Evolutionary conservation across 2,888 invertebrate genomes (phyloP).

Genomic region (Stictocephala bisonia): DNA sequence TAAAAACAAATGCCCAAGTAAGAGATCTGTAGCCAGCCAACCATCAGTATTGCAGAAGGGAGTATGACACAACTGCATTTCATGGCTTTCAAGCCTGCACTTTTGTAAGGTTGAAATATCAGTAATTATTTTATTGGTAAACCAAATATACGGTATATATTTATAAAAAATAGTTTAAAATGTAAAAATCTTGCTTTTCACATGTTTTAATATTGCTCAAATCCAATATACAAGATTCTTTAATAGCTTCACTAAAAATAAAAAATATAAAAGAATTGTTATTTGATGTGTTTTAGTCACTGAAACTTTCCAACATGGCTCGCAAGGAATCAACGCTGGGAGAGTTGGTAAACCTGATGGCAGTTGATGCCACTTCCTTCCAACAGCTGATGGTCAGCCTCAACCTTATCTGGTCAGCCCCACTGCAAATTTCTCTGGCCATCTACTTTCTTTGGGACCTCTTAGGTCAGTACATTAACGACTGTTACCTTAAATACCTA

Average conservation of each 20-base stretch:
- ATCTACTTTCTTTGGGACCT: slow-evolving; percentile 87
- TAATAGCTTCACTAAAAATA: background rate
- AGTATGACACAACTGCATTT: too few species aligned
- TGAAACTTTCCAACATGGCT: slow-evolving; percentile 82
- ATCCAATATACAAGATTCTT: background rate
- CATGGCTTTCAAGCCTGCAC: too few species aligned
- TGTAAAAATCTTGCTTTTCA: background rate
- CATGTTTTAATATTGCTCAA: background rate
- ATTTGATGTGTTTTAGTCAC: slow-evolving; percentile 63
- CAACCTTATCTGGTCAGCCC: slow-evolving; percentile 93
- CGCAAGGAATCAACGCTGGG: slow-evolving; percentile 88
- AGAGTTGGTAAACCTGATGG: slow-evolving; percentile 93
- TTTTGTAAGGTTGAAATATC: too few species aligned
- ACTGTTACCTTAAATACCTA: too few species aligned
- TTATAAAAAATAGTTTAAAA: too few species aligned
- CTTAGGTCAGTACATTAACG: slow-evolving; percentile 74
- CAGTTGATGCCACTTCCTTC: slow-evolving; percentile 90
- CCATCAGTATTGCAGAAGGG: too few species aligned
- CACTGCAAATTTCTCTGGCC: slow-evolving; percentile 87
- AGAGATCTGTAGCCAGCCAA: too few species aligned
- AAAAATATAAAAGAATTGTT: background rate
- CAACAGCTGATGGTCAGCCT: slow-evolving; percentile 86
- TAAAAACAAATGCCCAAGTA: too few species aligned
- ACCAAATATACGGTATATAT: too few species aligned
- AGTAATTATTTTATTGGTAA: too few species aligned